These are phyloP conservation scores for Spodoptera picta DNA, from an alignment of 2,888 invertebrate species.

Conservation along the genomic window DNA sequence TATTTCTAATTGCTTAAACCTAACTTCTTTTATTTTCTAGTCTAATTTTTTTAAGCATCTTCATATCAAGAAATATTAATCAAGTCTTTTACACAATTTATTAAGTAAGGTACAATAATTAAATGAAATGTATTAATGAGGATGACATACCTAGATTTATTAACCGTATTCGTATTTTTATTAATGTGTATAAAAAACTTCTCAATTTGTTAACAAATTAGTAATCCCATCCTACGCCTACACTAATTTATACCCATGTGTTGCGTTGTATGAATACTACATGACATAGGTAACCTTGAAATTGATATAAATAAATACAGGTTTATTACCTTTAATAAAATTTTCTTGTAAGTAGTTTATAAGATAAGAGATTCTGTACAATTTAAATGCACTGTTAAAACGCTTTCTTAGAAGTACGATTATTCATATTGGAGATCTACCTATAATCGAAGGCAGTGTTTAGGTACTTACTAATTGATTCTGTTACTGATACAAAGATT, in stretches of 20 bases:
- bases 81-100: too few relatives aligned
- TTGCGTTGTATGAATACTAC: neutral
- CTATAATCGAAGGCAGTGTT: too few relatives aligned
- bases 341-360: slow-evolving; percentile 10
- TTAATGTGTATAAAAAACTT: slow-evolving; percentile 2
- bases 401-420: too few relatives aligned
- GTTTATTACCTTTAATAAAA: slow-evolving; percentile 2
- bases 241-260: slow-evolving; percentile 27
- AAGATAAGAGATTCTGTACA: neutral
- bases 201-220: slow-evolving; percentile 28
- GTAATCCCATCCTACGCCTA: slow-evolving; percentile 24
- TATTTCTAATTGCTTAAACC: too few relatives aligned
- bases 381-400: too few relatives aligned
- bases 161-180: slow-evolving; percentile 6
- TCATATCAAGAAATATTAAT: too few relatives aligned
- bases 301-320: slow-evolving; percentile 1
- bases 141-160: neutral
- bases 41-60: too few relatives aligned
- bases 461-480: too few relatives aligned
- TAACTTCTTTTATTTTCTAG: too few relatives aligned
- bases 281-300: slow-evolving; percentile 22
- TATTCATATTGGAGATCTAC: too few relatives aligned
- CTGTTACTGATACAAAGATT: too few relatives aligned
- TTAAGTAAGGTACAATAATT: neutral
- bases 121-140: neutral